Percentiles rank a stretch among this genome's conserved stretches.
Evolutionary conservation across 2,888 invertebrate genomes (phyloP).

Genomic region (Euproctis similis): DNA sequence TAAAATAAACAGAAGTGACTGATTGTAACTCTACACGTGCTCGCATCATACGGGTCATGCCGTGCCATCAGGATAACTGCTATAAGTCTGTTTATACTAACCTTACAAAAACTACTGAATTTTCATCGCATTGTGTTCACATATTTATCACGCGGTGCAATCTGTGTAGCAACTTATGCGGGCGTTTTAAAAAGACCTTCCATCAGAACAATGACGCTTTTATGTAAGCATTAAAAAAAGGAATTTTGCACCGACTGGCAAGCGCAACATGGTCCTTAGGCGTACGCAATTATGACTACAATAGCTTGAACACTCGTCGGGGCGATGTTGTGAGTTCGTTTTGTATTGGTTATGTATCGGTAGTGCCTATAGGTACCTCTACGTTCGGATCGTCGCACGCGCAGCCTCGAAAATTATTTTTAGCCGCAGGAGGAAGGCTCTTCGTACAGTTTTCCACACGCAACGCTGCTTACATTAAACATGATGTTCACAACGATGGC

Average conservation of each 20-base stretch:
- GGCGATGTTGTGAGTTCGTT: slow-evolving; percentile 26
- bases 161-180: slow-evolving; percentile 18
- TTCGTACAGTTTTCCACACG: slow-evolving; percentile 56
- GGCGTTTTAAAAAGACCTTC: slow-evolving; percentile 44
- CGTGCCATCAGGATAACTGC: slow-evolving; percentile 7
- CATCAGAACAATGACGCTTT: slow-evolving; percentile 42
- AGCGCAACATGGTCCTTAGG: slow-evolving; percentile 17
- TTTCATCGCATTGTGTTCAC: slow-evolving; percentile 3
- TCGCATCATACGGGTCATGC: slow-evolving; percentile 40
- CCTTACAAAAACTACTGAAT: slow-evolving; percentile 10
- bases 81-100: slow-evolving; percentile 13
- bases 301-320: slow-evolving; percentile 23
- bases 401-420: slow-evolving; percentile 69
- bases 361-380: no score
- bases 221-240: slow-evolving; percentile 17
- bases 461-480: slow-evolving; percentile 38
- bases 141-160: slow-evolving; percentile 4
- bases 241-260: slow-evolving; percentile 20
- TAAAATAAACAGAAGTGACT: slow-evolving; percentile 9
- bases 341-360: slow-evolving; percentile 29
- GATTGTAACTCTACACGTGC: slow-evolving; percentile 23
- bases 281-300: slow-evolving; percentile 21
- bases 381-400: slow-evolving; percentile 48
- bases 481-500: slow-evolving; percentile 35
- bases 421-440: slow-evolving; percentile 68